phyloP scores from a whole-genome alignment of 2,888 invertebrate species.

The Adela reaumurella region DNA sequence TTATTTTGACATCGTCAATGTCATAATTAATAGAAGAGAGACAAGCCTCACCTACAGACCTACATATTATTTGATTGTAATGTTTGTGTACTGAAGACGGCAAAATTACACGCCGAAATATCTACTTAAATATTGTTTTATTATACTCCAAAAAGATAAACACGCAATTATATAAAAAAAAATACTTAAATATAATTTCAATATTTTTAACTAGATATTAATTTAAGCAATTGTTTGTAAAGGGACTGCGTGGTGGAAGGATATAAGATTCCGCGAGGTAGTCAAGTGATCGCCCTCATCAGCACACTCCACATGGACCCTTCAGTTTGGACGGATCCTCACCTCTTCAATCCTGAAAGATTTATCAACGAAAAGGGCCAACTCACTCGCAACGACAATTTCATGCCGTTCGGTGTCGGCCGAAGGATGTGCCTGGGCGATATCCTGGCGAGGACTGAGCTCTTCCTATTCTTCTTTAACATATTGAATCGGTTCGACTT shows the following conservation, averaged over 20 bases:
- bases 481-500: conserved; percentile 73
- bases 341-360: conserved; percentile 70
- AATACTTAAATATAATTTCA: too few relatives aligned
- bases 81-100: too few relatives aligned
- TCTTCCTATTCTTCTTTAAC: conserved; percentile 77
- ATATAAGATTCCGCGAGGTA: conserved; percentile 69
- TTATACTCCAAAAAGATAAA: too few relatives aligned
- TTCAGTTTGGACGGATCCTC: conserved; percentile 72
- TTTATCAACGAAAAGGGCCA: conserved; percentile 66
- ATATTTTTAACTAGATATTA: neutral
- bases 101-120: too few relatives aligned
- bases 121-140: too few relatives aligned
- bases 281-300: conserved; percentile 75
- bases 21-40: too few relatives aligned
- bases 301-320: conserved; percentile 84
- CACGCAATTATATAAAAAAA: too few relatives aligned
- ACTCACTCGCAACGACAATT: conserved; percentile 71
- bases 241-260: conserved; percentile 71
- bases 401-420: conserved; percentile 82
- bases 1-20: too few relatives aligned
- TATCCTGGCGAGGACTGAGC: conserved; percentile 75
- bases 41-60: too few relatives aligned
- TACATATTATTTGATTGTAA: too few relatives aligned
- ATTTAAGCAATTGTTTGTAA: conserved; percentile 18
- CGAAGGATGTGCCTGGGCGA: conserved; percentile 83